phyloP scores from a whole-genome alignment of 2,113 vertebrate species.

The Eclectus roratus region DNA sequence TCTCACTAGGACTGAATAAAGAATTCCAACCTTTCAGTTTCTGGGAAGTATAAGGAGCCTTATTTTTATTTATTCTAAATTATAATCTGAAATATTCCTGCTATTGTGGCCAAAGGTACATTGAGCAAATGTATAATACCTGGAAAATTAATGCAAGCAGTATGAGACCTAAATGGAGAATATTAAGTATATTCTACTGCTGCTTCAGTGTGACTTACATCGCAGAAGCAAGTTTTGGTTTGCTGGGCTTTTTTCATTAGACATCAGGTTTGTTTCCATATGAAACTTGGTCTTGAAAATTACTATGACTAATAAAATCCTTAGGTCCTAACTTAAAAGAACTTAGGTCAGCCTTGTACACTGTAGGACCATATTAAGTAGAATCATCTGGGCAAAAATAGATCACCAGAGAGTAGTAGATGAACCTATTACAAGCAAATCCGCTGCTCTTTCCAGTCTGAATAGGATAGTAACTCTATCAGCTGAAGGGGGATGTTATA shows the following conservation, averaged over 20 bases:
- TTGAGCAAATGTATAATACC: background rate
- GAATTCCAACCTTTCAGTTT: background rate
- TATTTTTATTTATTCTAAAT: background rate
- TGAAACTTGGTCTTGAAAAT: background rate
- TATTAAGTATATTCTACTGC: background rate
- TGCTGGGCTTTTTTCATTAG: background rate
- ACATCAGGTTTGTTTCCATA: background rate
- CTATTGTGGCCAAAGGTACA: background rate
- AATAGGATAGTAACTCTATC: background rate
- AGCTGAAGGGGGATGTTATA: background rate
- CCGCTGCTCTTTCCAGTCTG: background rate
- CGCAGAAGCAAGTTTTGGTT: background rate
- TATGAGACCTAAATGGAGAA: background rate
- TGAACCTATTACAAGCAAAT: background rate
- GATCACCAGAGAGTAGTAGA: background rate
- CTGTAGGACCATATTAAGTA: background rate
- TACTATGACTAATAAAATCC: background rate
- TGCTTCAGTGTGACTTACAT: background rate
- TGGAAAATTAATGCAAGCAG: background rate
- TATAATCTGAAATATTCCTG: background rate
- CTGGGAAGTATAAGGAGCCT: background rate
- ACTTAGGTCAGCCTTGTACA: background rate
- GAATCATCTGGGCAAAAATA: constrained; percentile 35
- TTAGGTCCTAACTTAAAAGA: background rate
- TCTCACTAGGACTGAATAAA: background rate